Evolutionary conservation across 2,113 vertebrate genomes (phyloP).

Genomic region (Caranx melampygus): DNA sequence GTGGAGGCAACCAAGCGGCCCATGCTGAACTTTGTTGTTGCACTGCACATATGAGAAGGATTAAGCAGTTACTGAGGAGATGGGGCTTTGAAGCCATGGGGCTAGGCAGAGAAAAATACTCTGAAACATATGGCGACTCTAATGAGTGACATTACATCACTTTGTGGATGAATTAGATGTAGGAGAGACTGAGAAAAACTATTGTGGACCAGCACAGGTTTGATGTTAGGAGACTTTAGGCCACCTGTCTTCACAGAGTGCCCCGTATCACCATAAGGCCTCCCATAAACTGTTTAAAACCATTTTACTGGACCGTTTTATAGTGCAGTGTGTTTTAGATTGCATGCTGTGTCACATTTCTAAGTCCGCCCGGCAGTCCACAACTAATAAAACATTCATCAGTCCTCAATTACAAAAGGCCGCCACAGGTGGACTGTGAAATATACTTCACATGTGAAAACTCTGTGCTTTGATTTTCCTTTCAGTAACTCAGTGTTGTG

Average conservation of each 20-base stretch:
- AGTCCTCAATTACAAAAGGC: conserved; percentile 13
- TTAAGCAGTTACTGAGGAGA: conserved; percentile 69
- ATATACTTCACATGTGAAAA: conserved; percentile 7
- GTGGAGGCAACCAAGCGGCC: conserved; percentile 56
- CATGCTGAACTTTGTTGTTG: conserved; percentile 48
- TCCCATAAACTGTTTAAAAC: conserved; percentile 48
- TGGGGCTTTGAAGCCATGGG: conserved; percentile 72
- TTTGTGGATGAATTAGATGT: conserved; percentile 68
- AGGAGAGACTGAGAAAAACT: conserved; percentile 39
- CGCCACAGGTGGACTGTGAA: conserved; percentile 37
- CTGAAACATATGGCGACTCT: conserved; percentile 68
- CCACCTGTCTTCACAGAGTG: conserved; percentile 16
- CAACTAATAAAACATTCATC: conserved; percentile 30
- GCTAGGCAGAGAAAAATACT: conserved; percentile 20
- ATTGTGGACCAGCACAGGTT: conserved; percentile 29
- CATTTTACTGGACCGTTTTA: conserved; percentile 50
- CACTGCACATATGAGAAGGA: conserved; percentile 76
- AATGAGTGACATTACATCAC: conserved; percentile 76
- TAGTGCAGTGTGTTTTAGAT: conserved; percentile 30
- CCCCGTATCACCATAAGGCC: conserved; percentile 12
- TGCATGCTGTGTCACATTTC: conserved; percentile 18
- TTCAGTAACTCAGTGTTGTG: conserved; percentile 9
- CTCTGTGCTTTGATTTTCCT: conserved; percentile 16
- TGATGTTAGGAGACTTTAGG: background rate
- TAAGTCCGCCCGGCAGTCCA: conserved; percentile 11